A percentile compares a stretch with the other conserved stretches of the same genome.
Conservation (phyloP, 2,888 invertebrate genomes). For the Cephus sareptanus region DNA sequence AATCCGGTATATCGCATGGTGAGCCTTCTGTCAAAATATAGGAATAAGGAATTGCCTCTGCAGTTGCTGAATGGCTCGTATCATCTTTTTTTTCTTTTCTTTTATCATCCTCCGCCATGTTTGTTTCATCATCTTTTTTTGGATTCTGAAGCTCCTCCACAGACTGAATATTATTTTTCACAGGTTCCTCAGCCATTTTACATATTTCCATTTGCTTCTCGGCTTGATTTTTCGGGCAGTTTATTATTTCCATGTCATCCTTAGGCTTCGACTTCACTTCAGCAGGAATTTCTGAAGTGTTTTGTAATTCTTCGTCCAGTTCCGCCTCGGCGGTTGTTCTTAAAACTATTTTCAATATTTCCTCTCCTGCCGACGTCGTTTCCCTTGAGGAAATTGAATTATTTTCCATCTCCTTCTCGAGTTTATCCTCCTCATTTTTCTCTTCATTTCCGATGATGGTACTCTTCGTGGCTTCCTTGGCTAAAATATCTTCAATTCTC, state of each 20-base stretch:
- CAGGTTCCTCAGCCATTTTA: neutral
- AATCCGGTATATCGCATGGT: constrained; percentile 58
- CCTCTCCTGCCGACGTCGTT: constrained; percentile 9
- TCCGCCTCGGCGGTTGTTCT: neutral
- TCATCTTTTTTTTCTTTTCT: constrained; percentile 1
- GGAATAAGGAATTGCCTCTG: constrained; percentile 20
- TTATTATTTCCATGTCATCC: constrained; percentile 15
- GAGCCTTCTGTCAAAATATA: constrained; percentile 59
- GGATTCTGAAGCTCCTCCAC: neutral
- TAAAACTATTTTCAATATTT: constrained; percentile 2
- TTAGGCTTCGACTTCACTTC: constrained; percentile 16
- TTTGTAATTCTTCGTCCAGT: neutral
- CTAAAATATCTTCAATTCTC: constrained; percentile 33
- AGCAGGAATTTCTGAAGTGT: constrained; percentile 8
- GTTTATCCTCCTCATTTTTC: constrained; percentile 21
- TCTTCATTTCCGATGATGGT: neutral
- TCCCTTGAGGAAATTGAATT: constrained; percentile 17
- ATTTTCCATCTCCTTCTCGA: constrained; percentile 28
- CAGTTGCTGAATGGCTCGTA: neutral
- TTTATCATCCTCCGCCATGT: neutral
- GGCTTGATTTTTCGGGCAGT: neutral
- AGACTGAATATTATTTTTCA: constrained; percentile 1
- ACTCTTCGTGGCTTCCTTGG: constrained; percentile 2
- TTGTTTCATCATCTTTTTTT: neutral
- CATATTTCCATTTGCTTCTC: constrained; percentile 1